Conservation (phyloP, 2,797 vertebrate genomes). For the Cirrhinus mrigala region DNA sequence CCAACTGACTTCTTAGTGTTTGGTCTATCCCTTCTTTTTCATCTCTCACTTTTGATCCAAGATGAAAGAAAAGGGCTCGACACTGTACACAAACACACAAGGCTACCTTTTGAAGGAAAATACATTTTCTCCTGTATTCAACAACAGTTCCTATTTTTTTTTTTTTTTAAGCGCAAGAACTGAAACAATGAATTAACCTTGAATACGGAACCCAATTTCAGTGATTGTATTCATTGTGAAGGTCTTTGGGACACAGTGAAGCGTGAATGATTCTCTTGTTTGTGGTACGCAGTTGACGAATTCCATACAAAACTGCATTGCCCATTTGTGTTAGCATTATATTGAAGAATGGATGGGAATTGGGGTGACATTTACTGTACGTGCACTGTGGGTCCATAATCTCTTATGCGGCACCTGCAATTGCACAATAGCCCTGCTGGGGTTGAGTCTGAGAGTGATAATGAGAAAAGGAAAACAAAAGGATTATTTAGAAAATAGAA, state of each 20-base stretch:
- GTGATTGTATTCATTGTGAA: slow-evolving; percentile 24
- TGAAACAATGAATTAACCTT: slow-evolving; percentile 18
- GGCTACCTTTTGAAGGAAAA: neutral
- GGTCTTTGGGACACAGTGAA: slow-evolving; percentile 42
- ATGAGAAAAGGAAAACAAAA: neutral
- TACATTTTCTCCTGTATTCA: neutral
- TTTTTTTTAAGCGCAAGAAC: neutral
- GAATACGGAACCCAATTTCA: slow-evolving; percentile 23
- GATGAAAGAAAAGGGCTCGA: neutral
- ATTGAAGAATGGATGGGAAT: slow-evolving; percentile 37
- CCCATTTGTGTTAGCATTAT: slow-evolving; percentile 30
- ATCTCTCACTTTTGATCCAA: slow-evolving; percentile 2
- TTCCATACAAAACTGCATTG: slow-evolving; percentile 32
- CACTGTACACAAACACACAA: slow-evolving; percentile 1
- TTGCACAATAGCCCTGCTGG: slow-evolving; percentile 11
- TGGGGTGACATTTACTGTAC: neutral
- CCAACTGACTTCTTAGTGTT: neutral
- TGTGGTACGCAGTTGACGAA: slow-evolving; percentile 13
- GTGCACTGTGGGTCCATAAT: slow-evolving; percentile 27
- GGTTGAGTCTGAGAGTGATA: neutral
- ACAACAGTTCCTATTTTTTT: neutral
- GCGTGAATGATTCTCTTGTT: slow-evolving; percentile 36
- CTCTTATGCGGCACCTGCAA: neutral
- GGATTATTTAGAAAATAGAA: slow-evolving; percentile 7
- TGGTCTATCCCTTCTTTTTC: neutral